Base-by-base conservation (phyloP, 2,113 vertebrate genomes). In the Bostrychus sinensis region DNA sequence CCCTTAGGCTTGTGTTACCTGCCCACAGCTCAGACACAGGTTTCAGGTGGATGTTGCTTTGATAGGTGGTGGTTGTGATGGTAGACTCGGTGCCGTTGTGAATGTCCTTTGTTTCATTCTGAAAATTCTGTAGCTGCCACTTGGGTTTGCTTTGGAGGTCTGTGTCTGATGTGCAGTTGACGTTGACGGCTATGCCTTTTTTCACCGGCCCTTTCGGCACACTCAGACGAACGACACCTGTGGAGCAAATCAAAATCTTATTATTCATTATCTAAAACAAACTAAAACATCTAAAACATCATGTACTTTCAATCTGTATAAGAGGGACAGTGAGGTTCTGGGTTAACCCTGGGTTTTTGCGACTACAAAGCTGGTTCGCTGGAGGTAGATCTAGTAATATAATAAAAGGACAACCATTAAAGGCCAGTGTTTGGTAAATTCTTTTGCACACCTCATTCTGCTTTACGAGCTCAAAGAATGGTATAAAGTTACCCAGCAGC, bases 1-100 rank as follows among this genome's bases (percentile, higher is more conserved):
- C 11, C 32, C 13, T n/a, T 39, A n/a, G n/a, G n/a, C n/a, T n/a
- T n/a, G n/a, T n/a, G 16, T 45, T 72, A 90, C 89, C 89, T 76
- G 5, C 43, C 86, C 88, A 91, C 16, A 59, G 1, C 32, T 53
- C 56, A 5, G 84, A 56, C n/a, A 66, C 11, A 0, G 20, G 7
- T 0, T 0, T n/a, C 11, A 89, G 39, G 0, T 0, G 0, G 28
- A 88, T 5, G 0, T 0, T 17, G 16, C 2, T 38, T 0, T 0
- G 1, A 0, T 0, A 0, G 0, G 3, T 0, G 0, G 0, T 0
- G 0, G 0, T 0, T 5, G 0, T 10, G 20, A 84, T 10, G 0
- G 0, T 0, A 1, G 77, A 28, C 36, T 80, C 69, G 2, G 77
- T 84, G 20, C 89, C 89, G 11, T 8, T 46, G 6, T 60, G 66